Conservation (phyloP, 2,797 vertebrate species). For the Coregonus suidteri region DNA sequence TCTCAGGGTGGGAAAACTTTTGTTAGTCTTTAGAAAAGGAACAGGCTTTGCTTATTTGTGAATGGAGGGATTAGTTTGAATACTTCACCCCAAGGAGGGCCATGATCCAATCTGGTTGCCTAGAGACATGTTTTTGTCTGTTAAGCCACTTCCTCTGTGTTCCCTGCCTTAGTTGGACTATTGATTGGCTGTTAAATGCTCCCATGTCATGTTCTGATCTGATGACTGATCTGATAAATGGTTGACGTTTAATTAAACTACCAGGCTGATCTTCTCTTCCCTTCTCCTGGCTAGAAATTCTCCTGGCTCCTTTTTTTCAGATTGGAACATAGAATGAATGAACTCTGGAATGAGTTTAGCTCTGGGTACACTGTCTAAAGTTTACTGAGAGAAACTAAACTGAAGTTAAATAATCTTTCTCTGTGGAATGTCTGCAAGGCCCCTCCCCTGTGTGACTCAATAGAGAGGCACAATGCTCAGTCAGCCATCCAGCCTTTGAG, state of each 20-base stretch:
- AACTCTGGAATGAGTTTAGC: not conserved
- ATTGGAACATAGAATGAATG: not conserved
- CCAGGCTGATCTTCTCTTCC: not conserved
- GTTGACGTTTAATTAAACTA: not conserved
- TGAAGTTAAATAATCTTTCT: conserved; percentile 64
- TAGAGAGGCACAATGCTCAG: conserved; percentile 63
- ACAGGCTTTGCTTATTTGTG: conserved; percentile 87
- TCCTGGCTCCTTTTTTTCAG: not conserved
- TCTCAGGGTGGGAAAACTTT: conserved; percentile 79
- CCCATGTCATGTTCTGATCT: conserved; percentile 47
- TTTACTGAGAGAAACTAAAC: conserved; percentile 13
- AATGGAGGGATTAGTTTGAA: conserved; percentile 89
- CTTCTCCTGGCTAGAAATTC: not conserved
- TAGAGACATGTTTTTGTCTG: conserved; percentile 76
- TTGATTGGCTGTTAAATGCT: conserved; percentile 65
- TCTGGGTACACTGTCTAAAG: not conserved
- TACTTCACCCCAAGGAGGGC: conserved; percentile 88
- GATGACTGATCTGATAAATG: not conserved
- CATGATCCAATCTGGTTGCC: conserved; percentile 89
- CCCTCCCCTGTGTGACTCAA: conserved; percentile 37
- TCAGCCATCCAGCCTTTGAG: conserved; percentile 83
- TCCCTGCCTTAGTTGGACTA: conserved; percentile 51
- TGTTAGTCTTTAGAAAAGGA: conserved; percentile 77
- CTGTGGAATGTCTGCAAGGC: conserved; percentile 45
- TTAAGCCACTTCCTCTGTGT: conserved; percentile 66